Percentiles rank a stretch among this genome's conserved stretches.
These are phyloP conservation scores for Leptopilina boulardi DNA, from an alignment of 1,140 invertebrate species.

Conservation along the genomic window DNA sequence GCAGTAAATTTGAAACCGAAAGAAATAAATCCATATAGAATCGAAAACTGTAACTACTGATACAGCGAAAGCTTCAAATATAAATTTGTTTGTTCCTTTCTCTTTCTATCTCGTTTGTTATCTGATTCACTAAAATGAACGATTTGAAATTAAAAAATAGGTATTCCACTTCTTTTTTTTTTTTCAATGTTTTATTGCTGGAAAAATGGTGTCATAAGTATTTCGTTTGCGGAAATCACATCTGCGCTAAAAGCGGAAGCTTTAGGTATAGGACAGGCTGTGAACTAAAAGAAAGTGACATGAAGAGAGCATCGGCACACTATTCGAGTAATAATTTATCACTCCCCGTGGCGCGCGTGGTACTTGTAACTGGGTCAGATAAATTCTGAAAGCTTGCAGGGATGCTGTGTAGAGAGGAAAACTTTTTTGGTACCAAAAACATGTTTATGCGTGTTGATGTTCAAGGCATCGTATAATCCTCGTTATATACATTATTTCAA, in stretches of 20 bases:
- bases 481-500: not conserved
- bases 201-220: not conserved
- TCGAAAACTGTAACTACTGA: not conserved
- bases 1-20: not conserved
- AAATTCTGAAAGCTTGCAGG: not conserved
- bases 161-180: not conserved
- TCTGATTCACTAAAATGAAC: not conserved
- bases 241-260: not conserved
- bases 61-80: not conserved
- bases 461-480: not conserved
- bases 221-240: not conserved
- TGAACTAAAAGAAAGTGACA: constrained; percentile 1
- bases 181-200: not conserved
- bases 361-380: constrained; percentile 25
- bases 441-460: not conserved
- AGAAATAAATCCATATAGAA: not conserved
- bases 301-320: constrained; percentile 15
- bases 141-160: not conserved
- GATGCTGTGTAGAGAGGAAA: not conserved
- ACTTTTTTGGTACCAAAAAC: not conserved
- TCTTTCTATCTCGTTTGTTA: not conserved
- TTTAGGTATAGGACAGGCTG: not conserved
- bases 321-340: constrained; percentile 20
- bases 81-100: not conserved
- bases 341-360: not conserved